phyloP scores from a whole-genome alignment of 2,113 vertebrate species.

The Actinemys pallida region DNA sequence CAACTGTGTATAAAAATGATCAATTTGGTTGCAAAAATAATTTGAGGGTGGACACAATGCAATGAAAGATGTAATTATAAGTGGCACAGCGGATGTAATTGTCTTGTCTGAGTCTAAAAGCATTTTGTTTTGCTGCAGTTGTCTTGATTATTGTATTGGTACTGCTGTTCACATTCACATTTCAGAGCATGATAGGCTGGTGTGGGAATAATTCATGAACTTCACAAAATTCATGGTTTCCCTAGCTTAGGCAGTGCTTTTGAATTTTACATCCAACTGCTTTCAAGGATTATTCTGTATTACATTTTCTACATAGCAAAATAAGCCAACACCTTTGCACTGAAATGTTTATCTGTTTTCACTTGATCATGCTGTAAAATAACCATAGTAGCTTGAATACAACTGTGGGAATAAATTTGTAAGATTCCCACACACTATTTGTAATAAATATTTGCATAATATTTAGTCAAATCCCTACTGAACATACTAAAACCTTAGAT shows the following conservation, averaged over 20 bases:
- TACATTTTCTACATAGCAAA: slow-evolving; percentile 55
- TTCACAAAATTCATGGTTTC: slow-evolving; percentile 26
- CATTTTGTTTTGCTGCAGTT: not conserved
- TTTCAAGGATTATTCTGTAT: slow-evolving; percentile 66
- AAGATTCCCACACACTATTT: slow-evolving; percentile 59
- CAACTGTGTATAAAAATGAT: not conserved
- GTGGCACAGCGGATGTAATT: not conserved
- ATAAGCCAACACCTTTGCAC: slow-evolving; percentile 36
- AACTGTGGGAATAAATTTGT: slow-evolving; percentile 52
- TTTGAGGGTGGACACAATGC: not conserved
- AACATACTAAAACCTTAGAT: slow-evolving; percentile 51
- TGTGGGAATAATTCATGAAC: slow-evolving; percentile 38
- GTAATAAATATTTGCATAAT: slow-evolving; percentile 64
- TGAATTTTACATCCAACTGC: slow-evolving; percentile 59
- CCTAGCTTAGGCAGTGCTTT: slow-evolving; percentile 41
- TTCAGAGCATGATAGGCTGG: slow-evolving; percentile 19
- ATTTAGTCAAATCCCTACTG: slow-evolving; percentile 56
- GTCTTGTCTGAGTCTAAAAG: not conserved
- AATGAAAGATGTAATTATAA: not conserved
- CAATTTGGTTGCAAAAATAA: not conserved
- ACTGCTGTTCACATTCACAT: slow-evolving; percentile 14
- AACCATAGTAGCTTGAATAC: slow-evolving; percentile 49
- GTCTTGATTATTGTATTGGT: not conserved
- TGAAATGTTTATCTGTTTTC: slow-evolving; percentile 48
- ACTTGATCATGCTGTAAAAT: slow-evolving; percentile 54